Base-by-base conservation (phyloP, 2,888 invertebrate species). In the Ochropleura plecta region DNA sequence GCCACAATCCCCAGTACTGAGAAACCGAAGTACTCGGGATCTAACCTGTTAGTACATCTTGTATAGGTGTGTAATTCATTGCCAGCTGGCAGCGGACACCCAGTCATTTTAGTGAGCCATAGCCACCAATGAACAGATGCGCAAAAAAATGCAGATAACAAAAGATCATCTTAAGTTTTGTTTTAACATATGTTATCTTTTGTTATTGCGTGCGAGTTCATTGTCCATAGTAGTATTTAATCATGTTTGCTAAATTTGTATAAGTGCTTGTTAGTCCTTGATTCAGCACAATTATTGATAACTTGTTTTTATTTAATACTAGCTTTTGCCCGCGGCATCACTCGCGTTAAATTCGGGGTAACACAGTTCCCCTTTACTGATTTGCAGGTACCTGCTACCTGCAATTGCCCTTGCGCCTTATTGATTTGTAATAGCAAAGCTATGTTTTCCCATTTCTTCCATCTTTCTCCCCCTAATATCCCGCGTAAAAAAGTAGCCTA, bases 141-240 rank as follows among this genome's bases (percentile, higher is more conserved):
- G 30, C 18, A 60, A 73, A 20, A 51, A 73, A 20, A 14, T n/a
- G n/a, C 46, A 5, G 57, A 42, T 65, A 53, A 53, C 73, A 55
- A 60, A 48, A 72, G 16, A 55, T 60, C 30, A 3, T 71, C 10
- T 20, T 8, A 68, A 65, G 78, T 68, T 53, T 63, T 73, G 3
- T 14, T 18, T 49, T 62, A n/a, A 69, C 2, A 49, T 44, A 60
- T 30, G 46, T 68, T 65, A 66, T 60, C 48, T 48, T 60, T 62
- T 73, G 18, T 71, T 73, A 68, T 73, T 74, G 65, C 68, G 62
- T 70, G 3, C n/a, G 64, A 83, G 83, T 77, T 83, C 81, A 74
- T 73, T 77, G 83, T 77, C 70, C 81, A 77, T 16, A 53, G 42
- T 51, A 30, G 53, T 76, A 66, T 75, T n/a, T 75, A 72, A 70